These are phyloP conservation scores for Hoplodrina blanda DNA, from an alignment of 2,888 invertebrate species.

Conservation along the genomic window DNA sequence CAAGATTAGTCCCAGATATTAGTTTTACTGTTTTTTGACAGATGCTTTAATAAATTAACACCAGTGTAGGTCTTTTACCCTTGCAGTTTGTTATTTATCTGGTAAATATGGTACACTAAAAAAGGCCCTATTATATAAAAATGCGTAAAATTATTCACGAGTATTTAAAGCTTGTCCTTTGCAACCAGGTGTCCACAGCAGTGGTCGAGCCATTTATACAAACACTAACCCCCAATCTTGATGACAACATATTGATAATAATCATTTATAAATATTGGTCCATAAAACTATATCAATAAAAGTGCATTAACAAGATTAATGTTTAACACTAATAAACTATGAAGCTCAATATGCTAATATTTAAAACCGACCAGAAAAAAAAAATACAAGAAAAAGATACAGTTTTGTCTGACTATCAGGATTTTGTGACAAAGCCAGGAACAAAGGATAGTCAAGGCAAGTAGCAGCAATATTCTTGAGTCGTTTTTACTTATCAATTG, in stretches of 20 bases:
- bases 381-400: not conserved
- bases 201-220: slow-evolving; percentile 95
- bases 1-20: slow-evolving; percentile 54
- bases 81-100: not conserved
- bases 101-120: not conserved
- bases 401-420: too few relatives aligned
- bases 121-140: not conserved
- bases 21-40: not conserved
- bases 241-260: slow-evolving; percentile 58
- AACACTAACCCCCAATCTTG: slow-evolving; percentile 50
- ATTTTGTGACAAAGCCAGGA: too few relatives aligned
- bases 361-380: slow-evolving; percentile 54
- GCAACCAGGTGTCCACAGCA: slow-evolving; percentile 94
- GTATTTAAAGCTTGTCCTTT: slow-evolving; percentile 8
- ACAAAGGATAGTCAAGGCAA: too few relatives aligned
- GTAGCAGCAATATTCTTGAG: too few relatives aligned
- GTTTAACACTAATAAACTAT: slow-evolving; percentile 70
- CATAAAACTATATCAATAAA: slow-evolving; percentile 77
- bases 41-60: not conserved
- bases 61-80: not conserved
- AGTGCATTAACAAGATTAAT: slow-evolving; percentile 75
- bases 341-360: slow-evolving; percentile 70
- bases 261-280: slow-evolving; percentile 76
- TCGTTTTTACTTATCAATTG: too few relatives aligned
- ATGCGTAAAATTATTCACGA: not conserved